These are phyloP conservation scores for Seriola dumerili DNA, from an alignment of 2,113 vertebrate species.

Conservation along the genomic window DNA sequence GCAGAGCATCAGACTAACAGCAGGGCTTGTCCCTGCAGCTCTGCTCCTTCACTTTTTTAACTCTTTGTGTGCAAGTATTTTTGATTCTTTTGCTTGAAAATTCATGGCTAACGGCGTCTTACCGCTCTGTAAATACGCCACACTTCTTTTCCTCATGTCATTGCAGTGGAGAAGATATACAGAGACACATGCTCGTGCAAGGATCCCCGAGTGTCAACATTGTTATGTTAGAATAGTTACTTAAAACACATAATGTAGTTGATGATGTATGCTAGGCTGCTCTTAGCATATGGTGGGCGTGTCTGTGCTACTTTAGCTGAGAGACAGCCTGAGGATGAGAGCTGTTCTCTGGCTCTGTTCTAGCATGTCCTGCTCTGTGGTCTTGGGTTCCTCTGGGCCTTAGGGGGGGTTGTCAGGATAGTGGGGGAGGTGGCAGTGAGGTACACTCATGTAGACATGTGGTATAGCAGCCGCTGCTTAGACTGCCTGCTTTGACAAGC, in stretches of 20 bases:
- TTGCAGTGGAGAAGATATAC: background rate
- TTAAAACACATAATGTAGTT: slow-evolving; percentile 33
- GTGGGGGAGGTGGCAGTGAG: background rate
- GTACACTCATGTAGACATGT: slow-evolving; percentile 7
- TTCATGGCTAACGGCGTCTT: background rate
- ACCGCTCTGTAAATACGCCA: background rate
- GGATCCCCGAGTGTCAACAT: background rate
- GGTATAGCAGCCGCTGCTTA: slow-evolving; percentile 35
- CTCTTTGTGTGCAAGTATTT: slow-evolving; percentile 22
- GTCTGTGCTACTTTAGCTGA: slow-evolving; percentile 68
- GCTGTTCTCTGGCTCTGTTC: slow-evolving; percentile 64
- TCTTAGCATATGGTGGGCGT: slow-evolving; percentile 72
- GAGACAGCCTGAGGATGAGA: slow-evolving; percentile 71
- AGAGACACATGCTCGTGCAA: background rate
- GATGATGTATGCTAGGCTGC: slow-evolving; percentile 48
- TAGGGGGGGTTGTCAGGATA: background rate
- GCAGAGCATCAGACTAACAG: slow-evolving; percentile 60
- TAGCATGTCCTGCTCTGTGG: slow-evolving; percentile 64
- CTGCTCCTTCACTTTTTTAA: slow-evolving; percentile 57
- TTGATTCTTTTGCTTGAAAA: background rate
- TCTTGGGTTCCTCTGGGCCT: slow-evolving; percentile 64
- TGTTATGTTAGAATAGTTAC: background rate
- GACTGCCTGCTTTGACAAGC: slow-evolving; percentile 36
- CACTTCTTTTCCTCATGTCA: background rate
- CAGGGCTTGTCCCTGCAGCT: slow-evolving; percentile 68